These are phyloP conservation scores for Mirounga angustirostris DNA, from an alignment of 2,113 vertebrate species.

Conservation along the genomic window DNA sequence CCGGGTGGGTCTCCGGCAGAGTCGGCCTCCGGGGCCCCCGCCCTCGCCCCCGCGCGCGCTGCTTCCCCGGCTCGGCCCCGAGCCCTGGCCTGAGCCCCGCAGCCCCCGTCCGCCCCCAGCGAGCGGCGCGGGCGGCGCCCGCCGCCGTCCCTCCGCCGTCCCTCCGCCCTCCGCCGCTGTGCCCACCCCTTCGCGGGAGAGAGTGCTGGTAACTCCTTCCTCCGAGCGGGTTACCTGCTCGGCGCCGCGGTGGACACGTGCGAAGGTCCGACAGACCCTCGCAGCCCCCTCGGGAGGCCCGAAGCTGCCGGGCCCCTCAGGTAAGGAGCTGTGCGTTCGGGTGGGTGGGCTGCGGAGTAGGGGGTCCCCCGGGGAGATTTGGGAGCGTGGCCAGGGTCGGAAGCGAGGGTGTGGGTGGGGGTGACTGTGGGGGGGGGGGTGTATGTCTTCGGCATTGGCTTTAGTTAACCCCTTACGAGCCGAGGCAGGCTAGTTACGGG, in stretches of 20 bases:
- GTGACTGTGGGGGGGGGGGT: neutral
- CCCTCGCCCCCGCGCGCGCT: slow-evolving; percentile 25
- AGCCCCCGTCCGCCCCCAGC: slow-evolving; percentile 63
- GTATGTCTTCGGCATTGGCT: neutral
- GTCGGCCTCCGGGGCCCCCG: neutral
- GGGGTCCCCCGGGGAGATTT: neutral
- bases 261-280: slow-evolving; percentile 19
- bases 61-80: slow-evolving; percentile 47
- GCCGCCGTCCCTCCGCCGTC: slow-evolving; percentile 58
- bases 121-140: slow-evolving; percentile 66
- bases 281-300: neutral
- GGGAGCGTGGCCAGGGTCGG: neutral
- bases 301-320: slow-evolving; percentile 30
- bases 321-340: slow-evolving; percentile 29
- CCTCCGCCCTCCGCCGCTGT: slow-evolving; percentile 78
- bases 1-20: slow-evolving; percentile 42
- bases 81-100: neutral
- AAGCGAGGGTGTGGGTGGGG: neutral
- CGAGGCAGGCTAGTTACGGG: neutral
- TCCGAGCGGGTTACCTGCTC: slow-evolving; percentile 73
- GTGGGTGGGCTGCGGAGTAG: slow-evolving; percentile 45
- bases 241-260: slow-evolving; percentile 69
- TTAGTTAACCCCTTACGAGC: slow-evolving; percentile 77
- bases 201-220: slow-evolving; percentile 55
- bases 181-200: slow-evolving; percentile 68